Evolutionary conservation across 2,797 vertebrate genomes (phyloP).

Genomic region (Brachymystax lenok): DNA sequence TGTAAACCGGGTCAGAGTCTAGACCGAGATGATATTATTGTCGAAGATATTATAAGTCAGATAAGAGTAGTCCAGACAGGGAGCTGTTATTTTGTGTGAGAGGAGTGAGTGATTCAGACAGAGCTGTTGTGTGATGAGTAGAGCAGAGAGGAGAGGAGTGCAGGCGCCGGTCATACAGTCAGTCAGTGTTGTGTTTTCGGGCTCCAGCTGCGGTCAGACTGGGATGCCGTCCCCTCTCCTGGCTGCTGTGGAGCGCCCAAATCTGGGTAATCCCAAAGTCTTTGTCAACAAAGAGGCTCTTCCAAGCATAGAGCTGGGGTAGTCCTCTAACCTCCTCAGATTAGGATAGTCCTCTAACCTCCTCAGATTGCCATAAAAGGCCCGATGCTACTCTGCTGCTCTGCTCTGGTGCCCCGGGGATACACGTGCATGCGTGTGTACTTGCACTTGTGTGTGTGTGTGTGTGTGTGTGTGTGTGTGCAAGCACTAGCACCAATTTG

Average conservation of each 20-base stretch:
- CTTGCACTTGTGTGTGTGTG: too few species aligned
- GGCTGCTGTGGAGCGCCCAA: conserved; percentile 51
- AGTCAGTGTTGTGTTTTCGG: too few species aligned
- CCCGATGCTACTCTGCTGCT: conserved; percentile 31
- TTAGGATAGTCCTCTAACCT: conserved; percentile 69
- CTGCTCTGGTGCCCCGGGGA: background rate
- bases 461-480: background rate
- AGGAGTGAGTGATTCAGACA: background rate
- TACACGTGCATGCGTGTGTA: background rate
- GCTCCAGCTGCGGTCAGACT: background rate
- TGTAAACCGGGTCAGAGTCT: background rate
- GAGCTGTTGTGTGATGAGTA: too few species aligned
- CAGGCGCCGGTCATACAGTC: background rate
- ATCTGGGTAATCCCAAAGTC: conserved; percentile 73
- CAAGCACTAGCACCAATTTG: conserved; percentile 21
- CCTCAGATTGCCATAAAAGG: conserved; percentile 68
- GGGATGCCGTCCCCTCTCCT: background rate
- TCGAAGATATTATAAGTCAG: too few species aligned
- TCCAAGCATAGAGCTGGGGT: conserved; percentile 66
- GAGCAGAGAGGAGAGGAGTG: background rate
- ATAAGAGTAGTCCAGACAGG: background rate
- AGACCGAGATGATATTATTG: background rate
- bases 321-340: conserved; percentile 64
- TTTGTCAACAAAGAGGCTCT: conserved; percentile 75
- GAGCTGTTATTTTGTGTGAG: background rate